A percentile compares a stretch with the other conserved stretches of the same genome.
Conservation (phyloP, 2,113 vertebrate genomes). For the Lasiurus borealis region DNA sequence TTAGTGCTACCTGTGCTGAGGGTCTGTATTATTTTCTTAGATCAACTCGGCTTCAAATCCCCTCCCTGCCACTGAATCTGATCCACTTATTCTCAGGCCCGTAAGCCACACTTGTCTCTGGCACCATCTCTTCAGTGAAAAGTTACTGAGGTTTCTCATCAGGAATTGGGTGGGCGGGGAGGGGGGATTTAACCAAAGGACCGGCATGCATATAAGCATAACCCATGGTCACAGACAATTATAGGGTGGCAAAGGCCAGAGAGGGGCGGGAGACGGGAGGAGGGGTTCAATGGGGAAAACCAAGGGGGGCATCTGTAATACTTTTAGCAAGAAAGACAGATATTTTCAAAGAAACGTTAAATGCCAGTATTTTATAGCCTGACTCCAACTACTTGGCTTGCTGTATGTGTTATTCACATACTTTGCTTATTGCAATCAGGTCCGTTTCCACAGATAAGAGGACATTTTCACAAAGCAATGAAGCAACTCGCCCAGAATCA, state of each 20-base stretch:
- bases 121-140: too few relatives aligned
- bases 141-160: background rate
- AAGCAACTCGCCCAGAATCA: background rate
- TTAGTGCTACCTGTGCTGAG: background rate
- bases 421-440: background rate
- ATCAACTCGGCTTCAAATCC: background rate
- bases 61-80: fast-evolving
- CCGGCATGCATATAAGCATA: too few relatives aligned
- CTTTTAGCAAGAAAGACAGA: too few relatives aligned
- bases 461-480: background rate
- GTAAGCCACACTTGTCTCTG: fast-evolving
- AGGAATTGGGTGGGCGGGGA: too few relatives aligned
- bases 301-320: too few relatives aligned
- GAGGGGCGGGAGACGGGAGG: too few relatives aligned
- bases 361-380: background rate
- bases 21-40: fast-evolving
- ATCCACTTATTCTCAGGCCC: fast-evolving
- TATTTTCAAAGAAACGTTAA: background rate
- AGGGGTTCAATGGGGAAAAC: too few relatives aligned
- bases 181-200: too few relatives aligned
- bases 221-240: too few relatives aligned
- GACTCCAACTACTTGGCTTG: background rate
- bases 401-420: background rate
- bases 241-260: too few relatives aligned
- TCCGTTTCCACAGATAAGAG: background rate